Conservation (phyloP, 2,888 invertebrate species). For the Drosophila ezoana region DNA sequence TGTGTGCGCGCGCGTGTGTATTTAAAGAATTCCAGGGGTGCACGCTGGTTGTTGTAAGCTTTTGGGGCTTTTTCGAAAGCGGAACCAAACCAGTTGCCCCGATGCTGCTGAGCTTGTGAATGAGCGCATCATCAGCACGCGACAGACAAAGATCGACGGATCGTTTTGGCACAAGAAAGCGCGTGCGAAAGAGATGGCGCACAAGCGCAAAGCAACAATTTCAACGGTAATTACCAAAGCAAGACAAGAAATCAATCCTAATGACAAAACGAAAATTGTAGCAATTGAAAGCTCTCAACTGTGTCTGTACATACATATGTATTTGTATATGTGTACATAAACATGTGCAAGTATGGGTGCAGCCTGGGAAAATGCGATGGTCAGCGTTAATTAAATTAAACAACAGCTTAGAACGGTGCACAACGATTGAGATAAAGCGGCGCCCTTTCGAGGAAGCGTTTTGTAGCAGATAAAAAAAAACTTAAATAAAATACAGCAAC, state of each 20-base stretch:
- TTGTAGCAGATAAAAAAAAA: conserved; percentile 25
- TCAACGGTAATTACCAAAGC: conserved; percentile 55
- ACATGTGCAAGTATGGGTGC: neutral
- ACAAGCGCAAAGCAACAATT: conserved; percentile 19
- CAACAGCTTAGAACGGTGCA: conserved; percentile 40
- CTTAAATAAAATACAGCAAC: conserved; percentile 21
- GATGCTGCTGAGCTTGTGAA: conserved; percentile 33
- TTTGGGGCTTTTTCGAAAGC: conserved; percentile 68
- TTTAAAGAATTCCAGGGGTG: conserved; percentile 61
- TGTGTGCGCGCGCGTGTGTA: conserved; percentile 27
- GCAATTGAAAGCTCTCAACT: conserved; percentile 38
- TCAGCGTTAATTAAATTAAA: conserved; percentile 65
- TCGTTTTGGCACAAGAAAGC: conserved; percentile 10
- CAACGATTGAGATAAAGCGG: conserved; percentile 35
- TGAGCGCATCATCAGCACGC: conserved; percentile 56
- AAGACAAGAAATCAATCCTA: conserved; percentile 48
- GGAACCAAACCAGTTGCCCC: conserved; percentile 75
- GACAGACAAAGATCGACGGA: conserved; percentile 40
- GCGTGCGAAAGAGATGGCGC: neutral
- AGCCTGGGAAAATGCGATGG: conserved; percentile 52
- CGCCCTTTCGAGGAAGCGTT: conserved; percentile 43
- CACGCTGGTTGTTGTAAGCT: conserved; percentile 24
- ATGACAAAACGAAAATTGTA: conserved; percentile 47
- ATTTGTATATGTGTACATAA: neutral
- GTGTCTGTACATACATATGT: neutral